A percentile compares a stretch with the other conserved stretches of the same genome.
These are phyloP conservation scores for Radopholus similis DNA, from an alignment of 1,140 invertebrate genomes.

Conservation along the genomic window DNA sequence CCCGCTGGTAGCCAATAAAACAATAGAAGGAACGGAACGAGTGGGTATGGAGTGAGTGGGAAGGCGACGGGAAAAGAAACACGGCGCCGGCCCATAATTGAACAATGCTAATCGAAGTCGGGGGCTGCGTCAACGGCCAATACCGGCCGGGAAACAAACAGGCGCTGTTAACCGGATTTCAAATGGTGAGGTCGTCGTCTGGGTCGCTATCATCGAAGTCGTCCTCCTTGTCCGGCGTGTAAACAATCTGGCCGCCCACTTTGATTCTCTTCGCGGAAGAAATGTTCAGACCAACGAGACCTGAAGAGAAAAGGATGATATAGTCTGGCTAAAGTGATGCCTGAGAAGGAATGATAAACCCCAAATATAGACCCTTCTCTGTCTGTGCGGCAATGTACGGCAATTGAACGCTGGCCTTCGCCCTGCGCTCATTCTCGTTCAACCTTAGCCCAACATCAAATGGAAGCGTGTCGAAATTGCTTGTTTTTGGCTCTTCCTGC, in stretches of 20 bases:
- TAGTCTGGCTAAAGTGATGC: background rate
- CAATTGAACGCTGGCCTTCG: constrained; percentile 28
- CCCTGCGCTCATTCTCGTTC: constrained; percentile 27
- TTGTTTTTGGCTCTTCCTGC: background rate
- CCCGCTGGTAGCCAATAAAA: background rate
- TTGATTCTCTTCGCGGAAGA: constrained; percentile 32
- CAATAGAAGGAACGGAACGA: background rate
- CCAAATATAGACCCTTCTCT: constrained; percentile 23
- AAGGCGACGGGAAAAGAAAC: background rate
- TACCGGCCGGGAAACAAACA: background rate
- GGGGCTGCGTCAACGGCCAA: background rate
- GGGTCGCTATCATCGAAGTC: constrained; percentile 57
- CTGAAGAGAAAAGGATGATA: constrained; percentile 6
- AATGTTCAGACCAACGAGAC: constrained; percentile 37
- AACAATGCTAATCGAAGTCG: background rate
- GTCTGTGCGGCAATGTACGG: constrained; percentile 33
- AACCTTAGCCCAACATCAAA: constrained; percentile 39
- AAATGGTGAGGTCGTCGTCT: constrained; percentile 56
- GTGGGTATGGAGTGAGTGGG: background rate
- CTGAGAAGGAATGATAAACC: background rate
- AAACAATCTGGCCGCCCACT: constrained; percentile 51
- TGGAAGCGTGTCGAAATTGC: constrained; percentile 18
- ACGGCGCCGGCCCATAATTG: no score
- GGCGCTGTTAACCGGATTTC: no score
- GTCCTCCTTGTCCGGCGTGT: constrained; percentile 48